These are phyloP conservation scores for Hemitrygon akajei DNA, from an alignment of 2,797 vertebrate genomes.

Conservation along the genomic window DNA sequence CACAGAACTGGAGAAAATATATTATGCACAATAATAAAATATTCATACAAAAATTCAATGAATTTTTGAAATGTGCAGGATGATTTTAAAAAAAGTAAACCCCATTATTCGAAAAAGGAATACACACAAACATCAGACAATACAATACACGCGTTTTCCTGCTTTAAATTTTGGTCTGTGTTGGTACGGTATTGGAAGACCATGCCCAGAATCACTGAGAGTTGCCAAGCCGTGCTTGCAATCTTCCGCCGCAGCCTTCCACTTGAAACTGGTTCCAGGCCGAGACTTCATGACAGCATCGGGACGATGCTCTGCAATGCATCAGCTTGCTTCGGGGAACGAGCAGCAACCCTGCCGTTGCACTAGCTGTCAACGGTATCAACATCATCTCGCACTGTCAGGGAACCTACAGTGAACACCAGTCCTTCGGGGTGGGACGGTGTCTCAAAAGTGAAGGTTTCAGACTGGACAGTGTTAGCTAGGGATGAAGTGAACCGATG, in stretches of 20 bases:
- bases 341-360: constrained; percentile 46
- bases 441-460: background rate
- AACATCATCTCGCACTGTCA: constrained; percentile 36
- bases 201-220: background rate
- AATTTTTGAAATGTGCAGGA: background rate
- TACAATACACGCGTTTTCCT: no score
- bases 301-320: constrained; percentile 48
- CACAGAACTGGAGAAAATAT: background rate
- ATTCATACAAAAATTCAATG: background rate
- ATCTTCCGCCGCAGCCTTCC: constrained; percentile 62
- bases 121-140: background rate
- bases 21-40: background rate
- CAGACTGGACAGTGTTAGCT: background rate
- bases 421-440: background rate
- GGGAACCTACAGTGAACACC: background rate
- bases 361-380: constrained; percentile 47
- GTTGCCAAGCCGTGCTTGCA: constrained; percentile 48
- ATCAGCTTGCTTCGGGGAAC: constrained; percentile 40
- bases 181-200: constrained; percentile 2
- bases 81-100: background rate
- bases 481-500: constrained; percentile 38
- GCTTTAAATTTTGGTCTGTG: background rate
- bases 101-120: background rate
- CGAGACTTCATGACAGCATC: constrained; percentile 62
- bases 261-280: constrained; percentile 57